Conservation (phyloP, 2,113 vertebrate genomes). For the Rhinoderma darwinii region DNA sequence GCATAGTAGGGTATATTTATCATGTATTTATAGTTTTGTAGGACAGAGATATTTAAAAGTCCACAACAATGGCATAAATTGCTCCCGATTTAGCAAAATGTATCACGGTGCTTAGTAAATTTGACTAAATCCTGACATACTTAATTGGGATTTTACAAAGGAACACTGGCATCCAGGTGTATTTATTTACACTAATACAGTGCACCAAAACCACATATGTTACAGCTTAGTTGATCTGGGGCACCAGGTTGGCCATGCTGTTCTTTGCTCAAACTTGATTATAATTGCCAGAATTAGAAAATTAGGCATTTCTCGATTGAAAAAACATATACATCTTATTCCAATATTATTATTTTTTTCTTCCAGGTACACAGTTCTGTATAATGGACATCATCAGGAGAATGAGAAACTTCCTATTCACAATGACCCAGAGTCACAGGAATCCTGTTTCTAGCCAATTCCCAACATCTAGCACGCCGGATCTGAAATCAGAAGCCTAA, state of each 20-base stretch:
- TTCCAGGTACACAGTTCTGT: slow-evolving; percentile 74
- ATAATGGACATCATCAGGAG: slow-evolving; percentile 74
- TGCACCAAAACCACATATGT: not conserved
- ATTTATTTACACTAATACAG: too few species aligned
- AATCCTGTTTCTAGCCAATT: slow-evolving; percentile 75
- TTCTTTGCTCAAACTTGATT: too few species aligned
- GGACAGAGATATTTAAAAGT: not conserved
- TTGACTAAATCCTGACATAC: too few species aligned
- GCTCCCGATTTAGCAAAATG: too few species aligned
- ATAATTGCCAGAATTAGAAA: too few species aligned
- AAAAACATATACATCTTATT: not conserved
- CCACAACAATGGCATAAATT: too few species aligned
- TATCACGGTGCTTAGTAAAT: too few species aligned
- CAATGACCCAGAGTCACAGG: slow-evolving; percentile 75
- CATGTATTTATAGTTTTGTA: not conserved
- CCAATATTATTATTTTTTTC: slow-evolving; percentile 36
- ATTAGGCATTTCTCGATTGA: too few species aligned
- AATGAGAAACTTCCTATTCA: slow-evolving; percentile 77
- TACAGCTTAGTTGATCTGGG: not conserved
- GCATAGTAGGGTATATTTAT: too few species aligned
- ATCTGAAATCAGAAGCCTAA: not conserved
- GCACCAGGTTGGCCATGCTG: not conserved
- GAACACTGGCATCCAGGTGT: too few species aligned
- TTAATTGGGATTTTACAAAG: too few species aligned
- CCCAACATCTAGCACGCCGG: not conserved